These are phyloP conservation scores for Tragelaphus imberbis DNA, from an alignment of 2,113 vertebrate genomes.

Conservation along the genomic window DNA sequence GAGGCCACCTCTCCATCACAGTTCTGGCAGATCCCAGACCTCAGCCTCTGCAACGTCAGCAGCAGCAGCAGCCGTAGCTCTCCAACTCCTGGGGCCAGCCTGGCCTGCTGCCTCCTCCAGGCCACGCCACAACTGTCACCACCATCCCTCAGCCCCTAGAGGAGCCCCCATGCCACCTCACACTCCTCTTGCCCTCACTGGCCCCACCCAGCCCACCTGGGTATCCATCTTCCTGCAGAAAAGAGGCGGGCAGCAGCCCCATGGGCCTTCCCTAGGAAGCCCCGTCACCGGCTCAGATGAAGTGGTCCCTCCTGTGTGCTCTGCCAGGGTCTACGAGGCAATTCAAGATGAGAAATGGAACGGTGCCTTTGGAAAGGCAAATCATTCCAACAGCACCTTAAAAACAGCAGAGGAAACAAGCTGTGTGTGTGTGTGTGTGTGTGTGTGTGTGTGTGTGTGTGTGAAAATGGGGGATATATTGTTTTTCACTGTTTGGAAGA, in stretches of 20 bases:
- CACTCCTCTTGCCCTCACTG: not conserved
- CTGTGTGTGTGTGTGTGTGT: conserved; percentile 55
- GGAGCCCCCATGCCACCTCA: not conserved
- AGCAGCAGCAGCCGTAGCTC: not conserved
- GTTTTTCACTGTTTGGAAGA: conserved; percentile 57
- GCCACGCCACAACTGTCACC: not conserved
- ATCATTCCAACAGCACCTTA: conserved; percentile 62
- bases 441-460: conserved; percentile 41
- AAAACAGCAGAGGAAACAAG: conserved; percentile 29
- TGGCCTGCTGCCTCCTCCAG: not conserved
- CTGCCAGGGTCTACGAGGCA: conserved; percentile 46
- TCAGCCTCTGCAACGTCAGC: not conserved
- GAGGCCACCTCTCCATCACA: not conserved
- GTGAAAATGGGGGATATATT: conserved; percentile 60
- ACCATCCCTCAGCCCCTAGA: not conserved
- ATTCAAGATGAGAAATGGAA: conserved; percentile 65
- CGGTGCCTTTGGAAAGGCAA: conserved; percentile 27
- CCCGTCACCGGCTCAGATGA: conserved; percentile 20
- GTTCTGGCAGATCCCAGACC: not conserved
- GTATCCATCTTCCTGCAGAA: conserved; percentile 19
- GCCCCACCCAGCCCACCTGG: not conserved
- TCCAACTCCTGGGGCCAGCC: not conserved
- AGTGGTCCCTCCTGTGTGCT: conserved; percentile 55
- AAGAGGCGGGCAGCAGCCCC: not conserved
- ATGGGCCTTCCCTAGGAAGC: conserved; percentile 14